These are phyloP conservation scores for Lobophora halterata DNA, from an alignment of 2,888 invertebrate species.

Conservation along the genomic window DNA sequence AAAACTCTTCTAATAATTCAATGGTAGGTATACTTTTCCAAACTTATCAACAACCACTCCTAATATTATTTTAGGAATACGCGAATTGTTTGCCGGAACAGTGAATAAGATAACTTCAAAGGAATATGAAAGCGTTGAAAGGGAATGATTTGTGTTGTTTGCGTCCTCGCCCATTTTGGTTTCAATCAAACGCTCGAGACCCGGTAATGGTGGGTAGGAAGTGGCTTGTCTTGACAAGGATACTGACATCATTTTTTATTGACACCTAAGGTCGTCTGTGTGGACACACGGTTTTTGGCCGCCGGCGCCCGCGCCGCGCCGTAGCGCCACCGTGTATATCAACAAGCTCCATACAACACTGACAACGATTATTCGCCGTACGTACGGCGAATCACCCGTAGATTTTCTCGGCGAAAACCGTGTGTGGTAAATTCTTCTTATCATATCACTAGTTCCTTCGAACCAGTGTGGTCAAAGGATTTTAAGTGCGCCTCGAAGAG, in stretches of 20 bases:
- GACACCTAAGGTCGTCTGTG: too few relatives aligned
- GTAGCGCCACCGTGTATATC: too few relatives aligned
- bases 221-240: slow-evolving; percentile 9
- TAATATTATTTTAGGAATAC: slow-evolving; percentile 20
- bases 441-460: too few relatives aligned
- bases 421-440: too few relatives aligned
- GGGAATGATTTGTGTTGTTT: slow-evolving; percentile 5
- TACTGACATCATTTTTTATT: slow-evolving; percentile 7
- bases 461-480: too few relatives aligned
- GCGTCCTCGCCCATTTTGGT: neutral
- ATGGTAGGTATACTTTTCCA: slow-evolving; percentile 8
- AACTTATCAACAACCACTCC: slow-evolving; percentile 7
- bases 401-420: too few relatives aligned
- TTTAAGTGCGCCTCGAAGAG: too few relatives aligned
- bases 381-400: too few relatives aligned
- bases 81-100: slow-evolving; percentile 15
- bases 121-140: slow-evolving; percentile 10
- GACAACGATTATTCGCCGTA: too few relatives aligned
- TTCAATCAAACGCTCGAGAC: neutral
- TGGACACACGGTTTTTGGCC: too few relatives aligned
- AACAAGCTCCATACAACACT: too few relatives aligned
- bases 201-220: slow-evolving; percentile 1
- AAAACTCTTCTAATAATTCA: slow-evolving; percentile 8
- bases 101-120: slow-evolving; percentile 14
- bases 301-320: too few relatives aligned